Base-by-base conservation (phyloP, 2,797 vertebrate species). In the Alauda arvensis region DNA sequence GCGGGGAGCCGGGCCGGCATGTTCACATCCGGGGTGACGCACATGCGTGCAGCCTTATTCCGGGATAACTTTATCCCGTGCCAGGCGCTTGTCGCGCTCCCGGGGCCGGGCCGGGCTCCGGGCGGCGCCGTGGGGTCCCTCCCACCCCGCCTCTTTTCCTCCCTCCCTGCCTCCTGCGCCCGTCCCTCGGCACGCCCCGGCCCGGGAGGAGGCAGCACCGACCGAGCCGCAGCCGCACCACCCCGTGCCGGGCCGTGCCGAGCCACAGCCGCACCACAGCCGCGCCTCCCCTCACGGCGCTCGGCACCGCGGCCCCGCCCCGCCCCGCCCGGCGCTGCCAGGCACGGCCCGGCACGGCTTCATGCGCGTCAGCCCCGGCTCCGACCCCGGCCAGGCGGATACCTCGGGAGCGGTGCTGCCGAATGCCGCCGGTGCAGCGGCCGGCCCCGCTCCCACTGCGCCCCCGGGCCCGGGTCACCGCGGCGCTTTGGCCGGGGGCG, bases 21-120 rank as follows among this genome's bases (percentile, higher is more conserved):
- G 91, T 97, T 97, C 97, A 98, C 98, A 98, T 98, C 97, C 98
- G 98, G 98, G 97, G 98, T 98, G 97, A 97, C 97, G 98, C 97
- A 98, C 97, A 98, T 98, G 98, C 98, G 97, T 98, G 98, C 97
- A 97, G 96, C 95, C 96, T 97, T 98, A 98, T 98, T 98, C 98
- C 98, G 98, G 98, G 98, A 98, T 97, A 98, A 98, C 96, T 98
- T 98, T 98, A 96, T 97, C 93, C 98, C 98, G 98, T 96, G 97
- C 93, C 97, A 98, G 94, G 91, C 94, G 89, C 84, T 53, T 70
- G 39, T 57, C 33, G 87, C 89, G 74, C 92, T 70, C 49, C 42
- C 60, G 45, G 62, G 46, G 80, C 89, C 74, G 78, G 28, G 87
- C 85, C 34, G 20, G n/a, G 76, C 68, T 59, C 43, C 72, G 37